Percentiles rank a stretch among this genome's conserved stretches.
Conservation (phyloP, 2,113 vertebrate species). For the Xiphophorus hellerii region DNA sequence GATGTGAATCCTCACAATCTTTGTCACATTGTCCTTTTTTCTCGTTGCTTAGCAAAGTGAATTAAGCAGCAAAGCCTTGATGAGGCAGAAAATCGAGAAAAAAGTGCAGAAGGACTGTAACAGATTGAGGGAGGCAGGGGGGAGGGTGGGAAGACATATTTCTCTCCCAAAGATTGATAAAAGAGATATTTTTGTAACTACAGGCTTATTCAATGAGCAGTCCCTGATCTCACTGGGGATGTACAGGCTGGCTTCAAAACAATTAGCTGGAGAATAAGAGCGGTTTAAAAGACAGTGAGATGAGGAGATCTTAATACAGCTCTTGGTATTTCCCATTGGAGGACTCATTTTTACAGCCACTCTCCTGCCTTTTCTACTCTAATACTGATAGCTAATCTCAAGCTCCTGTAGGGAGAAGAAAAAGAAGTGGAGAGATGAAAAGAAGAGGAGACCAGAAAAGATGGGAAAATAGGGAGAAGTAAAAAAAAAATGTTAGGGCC, state of each 20-base stretch:
- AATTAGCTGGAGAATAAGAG: slow-evolving; percentile 78
- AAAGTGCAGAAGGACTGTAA: slow-evolving; percentile 28
- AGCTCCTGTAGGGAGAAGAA: slow-evolving; percentile 53
- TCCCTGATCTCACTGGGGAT: slow-evolving; percentile 68
- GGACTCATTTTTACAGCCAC: slow-evolving; percentile 74
- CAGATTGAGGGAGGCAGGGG: slow-evolving; percentile 38
- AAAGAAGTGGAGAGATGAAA: slow-evolving; percentile 12
- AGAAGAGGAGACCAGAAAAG: slow-evolving; percentile 12
- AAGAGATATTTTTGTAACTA: slow-evolving; percentile 76
- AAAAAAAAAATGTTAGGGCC: background rate
- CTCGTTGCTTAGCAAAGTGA: slow-evolving; percentile 55
- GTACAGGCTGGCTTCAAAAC: slow-evolving; percentile 75
- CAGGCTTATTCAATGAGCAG: slow-evolving; percentile 71
- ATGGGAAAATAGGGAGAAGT: slow-evolving; percentile 23
- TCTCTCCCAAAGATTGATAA: slow-evolving; percentile 73
- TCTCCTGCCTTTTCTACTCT: slow-evolving; percentile 55
- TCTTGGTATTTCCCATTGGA: slow-evolving; percentile 74
- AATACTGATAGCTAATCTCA: slow-evolving; percentile 69
- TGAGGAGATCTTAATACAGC: slow-evolving; percentile 75
- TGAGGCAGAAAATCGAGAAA: slow-evolving; percentile 45
- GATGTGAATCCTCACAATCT: slow-evolving; percentile 65
- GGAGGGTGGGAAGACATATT: slow-evolving; percentile 46
- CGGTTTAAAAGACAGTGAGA: slow-evolving; percentile 74
- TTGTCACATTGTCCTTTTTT: slow-evolving; percentile 45
- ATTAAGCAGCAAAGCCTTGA: slow-evolving; percentile 46